Base-by-base conservation (phyloP, 2,888 invertebrate species). In the Anthophora plumipes region DNA sequence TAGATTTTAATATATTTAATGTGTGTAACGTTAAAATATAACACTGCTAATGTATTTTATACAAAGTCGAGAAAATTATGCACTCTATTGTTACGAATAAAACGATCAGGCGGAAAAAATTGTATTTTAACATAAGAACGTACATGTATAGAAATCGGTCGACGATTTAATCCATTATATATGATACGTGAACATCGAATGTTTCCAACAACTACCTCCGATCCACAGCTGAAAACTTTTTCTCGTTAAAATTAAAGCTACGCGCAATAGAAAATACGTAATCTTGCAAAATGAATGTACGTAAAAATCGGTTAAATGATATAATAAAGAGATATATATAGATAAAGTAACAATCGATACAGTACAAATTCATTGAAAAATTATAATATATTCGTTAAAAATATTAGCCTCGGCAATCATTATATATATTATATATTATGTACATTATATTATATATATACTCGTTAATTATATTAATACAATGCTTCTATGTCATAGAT, bases 1-100 rank as follows among this genome's bases (percentile, higher is more conserved):
- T 87, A 79, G 78, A 80, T 64, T 57, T 74, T 78, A 83, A 80
- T 81, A 85, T 85, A 82, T 77, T 67, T 20, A 50, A 80, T 64
- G 52, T 74, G 60, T 69, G 66, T 66, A 67, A 41, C 39, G 31
- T 37, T 68, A 71, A 7, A 14, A 71, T 43, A 67, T 37, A 61
- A 14, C 52, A 46, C 41, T 37, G 41, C 22, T 69, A 31, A 22
- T 43, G 25, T 63, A 66, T 59, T 60, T 74, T 50, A 76, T 54
- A 59, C 1, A 11, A 12, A 31, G 11, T 60, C n/a, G 20, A n/a
- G 14, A 46, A 17, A 37, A 22, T 48, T 5, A 54, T n/a, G 31
- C 9, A 43, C 17, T 41, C 17, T n/a, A 39, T 70, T 22, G 50
- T 60, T 70, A 48, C 14, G 46, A 14, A 46, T 46, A 17, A 69